A percentile compares a stretch with the other conserved stretches of the same genome.
Evolutionary conservation across 1,140 invertebrate species (phyloP).

Genomic region (Heliconius hermathena): DNA sequence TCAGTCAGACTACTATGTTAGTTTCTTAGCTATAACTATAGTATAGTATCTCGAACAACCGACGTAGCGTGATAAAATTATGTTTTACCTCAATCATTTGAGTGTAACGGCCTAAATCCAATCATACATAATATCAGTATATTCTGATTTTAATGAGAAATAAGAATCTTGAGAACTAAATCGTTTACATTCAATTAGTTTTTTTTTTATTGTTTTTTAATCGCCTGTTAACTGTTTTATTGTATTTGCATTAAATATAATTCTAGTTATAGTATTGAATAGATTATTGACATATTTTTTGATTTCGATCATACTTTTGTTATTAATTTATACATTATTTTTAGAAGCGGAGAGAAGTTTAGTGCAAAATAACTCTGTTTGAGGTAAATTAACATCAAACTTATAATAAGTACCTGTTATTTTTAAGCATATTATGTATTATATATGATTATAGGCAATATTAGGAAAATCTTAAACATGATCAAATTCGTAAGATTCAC

Average conservation of each 20-base stretch:
- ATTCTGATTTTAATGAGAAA: conserved; percentile 43
- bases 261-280: not conserved
- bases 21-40: conserved; percentile 27
- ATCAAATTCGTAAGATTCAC: no score
- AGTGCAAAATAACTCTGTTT: no score
- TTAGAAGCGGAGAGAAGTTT: no score
- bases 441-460: no score
- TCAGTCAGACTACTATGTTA: conserved; percentile 3
- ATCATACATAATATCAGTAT: conserved; percentile 52
- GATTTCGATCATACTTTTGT: not conserved
- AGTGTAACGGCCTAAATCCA: conserved; percentile 53
- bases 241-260: not conserved
- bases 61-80: conserved; percentile 46
- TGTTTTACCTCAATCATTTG: conserved; percentile 49
- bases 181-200: conserved; percentile 36
- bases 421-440: no score
- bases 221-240: conserved; percentile 1
- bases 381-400: no score
- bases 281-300: no score
- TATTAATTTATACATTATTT: no score
- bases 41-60: conserved; percentile 20
- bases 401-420: no score
- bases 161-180: conserved; percentile 43
- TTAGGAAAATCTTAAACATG: no score
- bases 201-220: conserved; percentile 23